Percentiles rank a stretch among this genome's conserved stretches.
Conservation (phyloP, 2,888 invertebrate species). For the Coremacera marginata region DNA sequence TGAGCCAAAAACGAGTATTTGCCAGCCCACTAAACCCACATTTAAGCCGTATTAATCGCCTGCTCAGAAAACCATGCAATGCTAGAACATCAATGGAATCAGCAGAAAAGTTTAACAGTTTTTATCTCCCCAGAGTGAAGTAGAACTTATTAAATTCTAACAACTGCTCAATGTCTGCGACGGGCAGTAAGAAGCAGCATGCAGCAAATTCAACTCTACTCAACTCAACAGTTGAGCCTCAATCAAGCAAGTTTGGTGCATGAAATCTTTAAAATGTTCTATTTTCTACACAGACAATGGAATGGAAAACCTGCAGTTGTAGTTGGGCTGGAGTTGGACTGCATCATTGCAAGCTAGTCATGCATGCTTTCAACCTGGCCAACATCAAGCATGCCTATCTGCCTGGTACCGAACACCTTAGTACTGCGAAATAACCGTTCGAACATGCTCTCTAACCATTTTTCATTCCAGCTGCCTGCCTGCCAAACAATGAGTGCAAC, state of each 20-base stretch:
- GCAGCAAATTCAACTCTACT: background rate
- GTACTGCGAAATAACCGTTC: background rate
- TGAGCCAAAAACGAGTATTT: too few relatives aligned
- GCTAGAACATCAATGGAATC: background rate
- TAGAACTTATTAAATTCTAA: background rate
- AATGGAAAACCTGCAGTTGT: background rate
- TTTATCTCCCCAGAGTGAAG: background rate
- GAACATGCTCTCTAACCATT: background rate
- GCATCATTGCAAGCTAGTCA: background rate
- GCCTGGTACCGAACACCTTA: background rate
- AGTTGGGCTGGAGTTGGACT: background rate
- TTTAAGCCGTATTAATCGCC: background rate
- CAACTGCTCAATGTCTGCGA: background rate
- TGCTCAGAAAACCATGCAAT: background rate
- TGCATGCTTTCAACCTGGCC: constrained; percentile 8
- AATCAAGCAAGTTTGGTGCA: background rate
- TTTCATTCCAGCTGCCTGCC: background rate
- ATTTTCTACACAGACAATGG: background rate
- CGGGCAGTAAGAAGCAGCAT: too few relatives aligned
- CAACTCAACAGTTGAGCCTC: constrained; percentile 9
- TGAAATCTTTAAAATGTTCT: background rate
- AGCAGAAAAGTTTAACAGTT: background rate
- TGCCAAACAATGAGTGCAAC: constrained; percentile 39
- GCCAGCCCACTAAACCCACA: background rate
- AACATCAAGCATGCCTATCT: background rate